Evolutionary conservation across 2,113 vertebrate species (phyloP).

Genomic region (Ranitomeya variabilis): DNA sequence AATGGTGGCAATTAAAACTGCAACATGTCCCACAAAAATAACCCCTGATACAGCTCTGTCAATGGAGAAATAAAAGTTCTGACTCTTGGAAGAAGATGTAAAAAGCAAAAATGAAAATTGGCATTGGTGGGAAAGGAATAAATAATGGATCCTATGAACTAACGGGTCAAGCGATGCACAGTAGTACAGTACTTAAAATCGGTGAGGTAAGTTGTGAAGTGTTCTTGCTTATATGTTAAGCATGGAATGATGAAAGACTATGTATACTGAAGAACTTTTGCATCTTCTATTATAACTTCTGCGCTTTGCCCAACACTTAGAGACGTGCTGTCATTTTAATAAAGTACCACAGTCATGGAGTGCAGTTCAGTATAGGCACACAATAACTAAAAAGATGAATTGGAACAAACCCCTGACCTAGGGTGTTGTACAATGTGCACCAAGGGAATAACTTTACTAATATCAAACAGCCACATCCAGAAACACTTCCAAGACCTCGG

Average conservation of each 20-base stretch:
- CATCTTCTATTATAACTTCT: background rate
- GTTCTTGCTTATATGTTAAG: background rate
- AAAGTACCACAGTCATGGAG: constrained; percentile 24
- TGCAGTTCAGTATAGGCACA: constrained; percentile 12
- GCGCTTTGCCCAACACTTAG: background rate
- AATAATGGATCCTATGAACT: no score
- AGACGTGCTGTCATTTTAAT: constrained; percentile 14
- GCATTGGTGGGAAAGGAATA: no score
- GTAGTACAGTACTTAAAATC: no score
- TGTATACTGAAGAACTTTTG: background rate
- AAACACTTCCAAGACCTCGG: constrained; percentile 54
- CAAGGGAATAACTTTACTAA: constrained; percentile 56
- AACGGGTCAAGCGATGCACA: no score
- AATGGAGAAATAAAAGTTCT: no score
- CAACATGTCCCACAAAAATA: no score
- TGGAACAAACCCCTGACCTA: constrained; percentile 49
- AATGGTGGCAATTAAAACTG: no score
- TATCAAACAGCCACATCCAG: constrained; percentile 57
- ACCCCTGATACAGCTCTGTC: no score
- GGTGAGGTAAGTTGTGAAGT: background rate
- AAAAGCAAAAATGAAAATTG: no score
- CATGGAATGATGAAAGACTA: background rate
- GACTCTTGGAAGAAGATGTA: no score
- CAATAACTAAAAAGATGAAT: constrained; percentile 45
- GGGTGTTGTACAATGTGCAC: constrained; percentile 46